Conservation (phyloP, 2,797 vertebrate genomes). For the Poecile montanus region DNA sequence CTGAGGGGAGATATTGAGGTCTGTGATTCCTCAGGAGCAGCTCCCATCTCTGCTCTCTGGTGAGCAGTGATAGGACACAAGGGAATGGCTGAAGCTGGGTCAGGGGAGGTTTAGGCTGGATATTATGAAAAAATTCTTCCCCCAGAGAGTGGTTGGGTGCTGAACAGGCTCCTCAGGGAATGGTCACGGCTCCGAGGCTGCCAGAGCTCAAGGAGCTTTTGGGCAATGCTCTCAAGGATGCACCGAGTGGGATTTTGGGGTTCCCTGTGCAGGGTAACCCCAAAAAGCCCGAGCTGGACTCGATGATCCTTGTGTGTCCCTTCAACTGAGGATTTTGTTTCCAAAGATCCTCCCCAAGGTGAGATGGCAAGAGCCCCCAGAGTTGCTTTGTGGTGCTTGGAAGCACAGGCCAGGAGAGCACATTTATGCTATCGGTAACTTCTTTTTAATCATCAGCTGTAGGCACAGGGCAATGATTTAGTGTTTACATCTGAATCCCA, state of each 20-base stretch:
- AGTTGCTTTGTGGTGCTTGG: neutral
- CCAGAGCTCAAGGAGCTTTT: neutral
- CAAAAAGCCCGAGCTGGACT: neutral
- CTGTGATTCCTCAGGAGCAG: neutral
- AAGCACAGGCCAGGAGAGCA: rapidly evolving
- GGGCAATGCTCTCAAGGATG: neutral
- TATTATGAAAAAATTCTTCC: neutral
- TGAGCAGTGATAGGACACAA: no score
- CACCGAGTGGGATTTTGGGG: rapidly evolving
- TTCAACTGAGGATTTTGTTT: neutral
- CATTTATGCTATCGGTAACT: rapidly evolving
- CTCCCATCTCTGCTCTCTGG: neutral
- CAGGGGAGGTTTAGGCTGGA: neutral
- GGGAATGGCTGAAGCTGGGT: neutral
- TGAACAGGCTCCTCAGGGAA: neutral
- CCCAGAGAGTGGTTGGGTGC: neutral
- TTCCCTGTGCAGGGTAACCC: neutral
- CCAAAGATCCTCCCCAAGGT: no score
- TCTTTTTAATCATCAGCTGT: neutral
- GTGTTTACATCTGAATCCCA: neutral
- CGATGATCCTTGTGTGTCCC: neutral
- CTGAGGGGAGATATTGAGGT: rapidly evolving
- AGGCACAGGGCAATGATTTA: neutral
- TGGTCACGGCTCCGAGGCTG: neutral
- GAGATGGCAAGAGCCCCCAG: neutral